A percentile compares a stretch with the other conserved stretches of the same genome.
These are phyloP conservation scores for Cosmia trapezina DNA, from an alignment of 2,888 invertebrate genomes.

Conservation along the genomic window DNA sequence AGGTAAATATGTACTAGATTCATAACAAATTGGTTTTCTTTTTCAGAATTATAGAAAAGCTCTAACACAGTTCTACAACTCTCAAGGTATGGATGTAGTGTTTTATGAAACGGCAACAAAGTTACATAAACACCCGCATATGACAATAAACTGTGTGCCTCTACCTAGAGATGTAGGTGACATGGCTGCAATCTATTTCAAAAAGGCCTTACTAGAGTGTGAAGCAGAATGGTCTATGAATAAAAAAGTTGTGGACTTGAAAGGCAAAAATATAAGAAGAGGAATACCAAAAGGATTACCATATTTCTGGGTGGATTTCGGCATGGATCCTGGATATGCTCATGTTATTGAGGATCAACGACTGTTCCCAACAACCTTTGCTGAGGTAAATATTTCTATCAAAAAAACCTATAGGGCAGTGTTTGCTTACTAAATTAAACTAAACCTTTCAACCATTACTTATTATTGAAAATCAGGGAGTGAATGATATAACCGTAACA, in stretches of 20 bases:
- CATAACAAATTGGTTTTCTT: neutral
- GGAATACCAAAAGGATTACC: conserved; percentile 98
- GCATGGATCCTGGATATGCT: conserved; percentile 97
- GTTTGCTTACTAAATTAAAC: conserved; percentile 16
- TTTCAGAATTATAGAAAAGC: conserved; percentile 94
- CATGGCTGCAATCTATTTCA: conserved; percentile 98
- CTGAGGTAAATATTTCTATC: conserved; percentile 91
- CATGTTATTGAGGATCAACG: conserved; percentile 99
- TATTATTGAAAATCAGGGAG: too few species aligned
- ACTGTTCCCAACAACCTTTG: conserved; percentile 96
- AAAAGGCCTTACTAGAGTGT: conserved; percentile 98
- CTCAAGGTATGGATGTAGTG: conserved; percentile 94
- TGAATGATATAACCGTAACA: too few species aligned
- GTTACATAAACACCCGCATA: conserved; percentile 94
- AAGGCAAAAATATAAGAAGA: conserved; percentile 93
- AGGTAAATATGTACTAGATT: neutral
- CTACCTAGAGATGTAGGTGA: conserved; percentile 95
- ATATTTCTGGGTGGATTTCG: conserved; percentile 98
- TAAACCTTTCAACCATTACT: neutral
- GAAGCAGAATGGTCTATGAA: conserved; percentile 99
- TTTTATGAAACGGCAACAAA: conserved; percentile 97
- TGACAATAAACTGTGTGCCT: conserved; percentile 97
- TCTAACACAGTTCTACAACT: conserved; percentile 94
- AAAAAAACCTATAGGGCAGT: neutral
- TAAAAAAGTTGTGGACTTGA: conserved; percentile 93